Evolutionary conservation across 2,797 vertebrate species (phyloP).

Genomic region (Schizothorax lantsangensis): DNA sequence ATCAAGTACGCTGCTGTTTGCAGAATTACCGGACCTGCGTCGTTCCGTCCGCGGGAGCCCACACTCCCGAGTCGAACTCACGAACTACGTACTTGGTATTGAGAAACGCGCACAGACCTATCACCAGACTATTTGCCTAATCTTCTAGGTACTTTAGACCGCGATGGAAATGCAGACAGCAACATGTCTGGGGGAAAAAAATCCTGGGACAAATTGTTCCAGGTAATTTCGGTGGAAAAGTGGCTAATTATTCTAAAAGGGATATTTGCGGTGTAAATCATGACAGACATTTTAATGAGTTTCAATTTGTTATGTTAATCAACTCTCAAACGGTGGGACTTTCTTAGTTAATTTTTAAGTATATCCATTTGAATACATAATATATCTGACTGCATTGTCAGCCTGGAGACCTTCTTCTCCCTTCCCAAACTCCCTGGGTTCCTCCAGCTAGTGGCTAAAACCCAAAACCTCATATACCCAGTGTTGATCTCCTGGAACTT

Average conservation of each 20-base stretch:
- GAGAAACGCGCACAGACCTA: no score
- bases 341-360: neutral
- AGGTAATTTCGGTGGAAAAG: no score
- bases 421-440: neutral
- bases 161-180: no score
- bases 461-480: conserved; percentile 10
- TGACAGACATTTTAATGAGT: neutral
- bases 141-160: no score
- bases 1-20: no score
- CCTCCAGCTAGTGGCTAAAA: neutral
- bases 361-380: neutral
- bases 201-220: no score
- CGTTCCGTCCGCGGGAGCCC: no score
- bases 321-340: neutral
- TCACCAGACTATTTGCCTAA: no score
- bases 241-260: neutral
- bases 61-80: no score
- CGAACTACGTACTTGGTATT: no score
- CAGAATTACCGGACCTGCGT: no score
- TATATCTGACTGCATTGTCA: neutral
- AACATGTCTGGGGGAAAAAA: no score
- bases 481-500: conserved; percentile 1
- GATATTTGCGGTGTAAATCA: neutral
- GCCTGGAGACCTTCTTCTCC: neutral
- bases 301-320: neutral